These are phyloP conservation scores for Liposcelis brunnea DNA, from an alignment of 2,888 invertebrate species.

Conservation along the genomic window DNA sequence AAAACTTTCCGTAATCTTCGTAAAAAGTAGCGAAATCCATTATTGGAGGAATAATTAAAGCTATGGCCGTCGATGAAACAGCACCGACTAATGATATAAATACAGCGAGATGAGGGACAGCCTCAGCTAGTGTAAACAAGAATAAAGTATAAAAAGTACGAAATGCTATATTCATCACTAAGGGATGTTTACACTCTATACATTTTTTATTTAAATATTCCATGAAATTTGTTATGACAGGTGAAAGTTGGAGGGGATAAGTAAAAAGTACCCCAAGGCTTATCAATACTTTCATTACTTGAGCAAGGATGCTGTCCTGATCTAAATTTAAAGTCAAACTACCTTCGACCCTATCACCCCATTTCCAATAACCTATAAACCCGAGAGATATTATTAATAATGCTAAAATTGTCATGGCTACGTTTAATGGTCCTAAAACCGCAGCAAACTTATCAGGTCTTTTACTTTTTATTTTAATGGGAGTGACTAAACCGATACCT, in stretches of 20 bases:
- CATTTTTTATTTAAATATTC: too few species aligned
- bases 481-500: conserved; percentile 83
- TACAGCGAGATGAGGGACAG: conserved; percentile 66
- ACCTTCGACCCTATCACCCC: conserved; percentile 63
- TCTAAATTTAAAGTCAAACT: conserved; percentile 81
- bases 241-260: conserved; percentile 72
- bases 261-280: conserved; percentile 73
- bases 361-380: conserved; percentile 74
- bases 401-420: conserved; percentile 71
- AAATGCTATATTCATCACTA: too few species aligned
- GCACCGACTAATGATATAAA: conserved; percentile 88
- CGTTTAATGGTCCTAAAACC: conserved; percentile 69
- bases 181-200: too few species aligned
- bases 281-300: conserved; percentile 67
- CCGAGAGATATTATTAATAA: conserved; percentile 64
- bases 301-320: conserved; percentile 42
- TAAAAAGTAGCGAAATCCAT: conserved; percentile 59
- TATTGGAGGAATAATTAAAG: conserved; percentile 73
- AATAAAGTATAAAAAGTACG: too few species aligned
- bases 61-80: conserved; percentile 71
- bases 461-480: conserved; percentile 83
- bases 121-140: conserved; percentile 54
- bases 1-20: conserved; percentile 30
- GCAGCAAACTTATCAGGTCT: conserved; percentile 59
- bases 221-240: too few species aligned